phyloP scores from a whole-genome alignment of 1,140 invertebrate species.

The Drosophila obscura region DNA sequence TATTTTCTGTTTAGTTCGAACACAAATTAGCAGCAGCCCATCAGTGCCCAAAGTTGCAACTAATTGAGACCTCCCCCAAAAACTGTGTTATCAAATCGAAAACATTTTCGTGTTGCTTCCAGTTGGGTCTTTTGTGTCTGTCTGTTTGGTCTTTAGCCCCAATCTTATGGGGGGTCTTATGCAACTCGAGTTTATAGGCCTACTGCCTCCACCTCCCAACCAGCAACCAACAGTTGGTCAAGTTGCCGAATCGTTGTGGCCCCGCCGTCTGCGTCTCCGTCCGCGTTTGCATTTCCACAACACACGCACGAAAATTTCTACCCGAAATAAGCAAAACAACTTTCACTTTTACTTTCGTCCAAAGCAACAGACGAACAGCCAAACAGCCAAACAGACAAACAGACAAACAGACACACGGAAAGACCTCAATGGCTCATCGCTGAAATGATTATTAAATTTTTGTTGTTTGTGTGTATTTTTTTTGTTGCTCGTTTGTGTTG shows the following conservation, averaged over 20 bases:
- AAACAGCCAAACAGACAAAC: background rate
- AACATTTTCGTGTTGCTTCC: slow-evolving; percentile 4
- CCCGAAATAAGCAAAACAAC: slow-evolving; percentile 48
- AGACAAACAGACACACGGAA: too few species aligned
- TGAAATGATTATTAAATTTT: slow-evolving; percentile 64
- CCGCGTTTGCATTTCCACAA: slow-evolving; percentile 46
- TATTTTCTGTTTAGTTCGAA: too few species aligned
- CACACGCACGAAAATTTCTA: slow-evolving; percentile 68
- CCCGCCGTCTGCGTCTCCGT: background rate
- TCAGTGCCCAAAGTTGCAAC: too few species aligned
- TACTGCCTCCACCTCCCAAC: slow-evolving; percentile 11
- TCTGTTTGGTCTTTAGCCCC: slow-evolving; percentile 6
- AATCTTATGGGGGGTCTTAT: slow-evolving; percentile 29
- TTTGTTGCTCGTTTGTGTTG: slow-evolving; percentile 43
- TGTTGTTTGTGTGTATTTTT: slow-evolving; percentile 26
- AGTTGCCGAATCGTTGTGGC: slow-evolving; percentile 30
- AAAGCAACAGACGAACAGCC: slow-evolving; percentile 3
- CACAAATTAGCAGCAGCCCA: too few species aligned
- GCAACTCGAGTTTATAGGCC: slow-evolving; percentile 51
- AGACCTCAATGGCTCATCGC: slow-evolving; percentile 12
- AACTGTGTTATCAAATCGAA: background rate
- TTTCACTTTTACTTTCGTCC: slow-evolving; percentile 80
- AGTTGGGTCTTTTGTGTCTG: slow-evolving; percentile 5
- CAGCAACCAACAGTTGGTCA: slow-evolving; percentile 20
- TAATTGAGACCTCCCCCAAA: background rate